Percentiles rank a stretch among this genome's conserved stretches.
These are phyloP conservation scores for Chaitophorus viminalis DNA, from an alignment of 2,888 invertebrate genomes.

Conservation along the genomic window DNA sequence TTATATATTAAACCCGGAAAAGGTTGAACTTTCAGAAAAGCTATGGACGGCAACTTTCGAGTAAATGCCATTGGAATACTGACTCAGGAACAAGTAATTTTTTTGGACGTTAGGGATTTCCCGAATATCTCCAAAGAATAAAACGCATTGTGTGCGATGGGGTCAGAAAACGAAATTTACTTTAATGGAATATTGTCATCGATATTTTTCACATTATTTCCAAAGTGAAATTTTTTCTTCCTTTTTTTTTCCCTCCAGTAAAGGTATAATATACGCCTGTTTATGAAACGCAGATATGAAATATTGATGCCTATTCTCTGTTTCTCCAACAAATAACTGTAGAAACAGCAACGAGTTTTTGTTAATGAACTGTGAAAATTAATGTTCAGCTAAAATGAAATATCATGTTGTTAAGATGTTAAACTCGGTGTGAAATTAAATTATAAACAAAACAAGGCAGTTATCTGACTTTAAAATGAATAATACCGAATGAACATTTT, in stretches of 20 bases:
- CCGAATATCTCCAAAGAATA: background rate
- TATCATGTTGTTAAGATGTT: conserved; percentile 25
- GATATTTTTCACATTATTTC: background rate
- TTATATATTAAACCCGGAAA: conserved; percentile 45
- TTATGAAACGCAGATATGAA: conserved; percentile 29
- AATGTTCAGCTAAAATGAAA: conserved; percentile 17
- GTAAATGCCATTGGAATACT: conserved; percentile 53
- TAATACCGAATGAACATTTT: background rate
- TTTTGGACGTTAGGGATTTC: background rate
- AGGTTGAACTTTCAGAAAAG: conserved; percentile 46
- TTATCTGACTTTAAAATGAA: background rate
- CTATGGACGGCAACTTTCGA: background rate
- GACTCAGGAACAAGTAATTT: conserved; percentile 18
- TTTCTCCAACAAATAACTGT: background rate
- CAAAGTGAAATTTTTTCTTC: background rate
- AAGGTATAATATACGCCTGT: background rate
- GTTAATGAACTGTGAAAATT: conserved; percentile 41
- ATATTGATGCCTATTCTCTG: background rate
- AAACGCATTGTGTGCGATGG: conserved; percentile 8
- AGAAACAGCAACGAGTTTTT: background rate
- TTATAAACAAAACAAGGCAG: conserved; percentile 32
- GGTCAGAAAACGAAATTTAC: background rate
- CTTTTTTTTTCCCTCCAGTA: too few relatives aligned
- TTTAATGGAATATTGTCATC: background rate
- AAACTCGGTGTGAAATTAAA: conserved; percentile 44